Conservation (phyloP, 1,140 invertebrate genomes). For the Venustaconcha ellipsiformis region DNA sequence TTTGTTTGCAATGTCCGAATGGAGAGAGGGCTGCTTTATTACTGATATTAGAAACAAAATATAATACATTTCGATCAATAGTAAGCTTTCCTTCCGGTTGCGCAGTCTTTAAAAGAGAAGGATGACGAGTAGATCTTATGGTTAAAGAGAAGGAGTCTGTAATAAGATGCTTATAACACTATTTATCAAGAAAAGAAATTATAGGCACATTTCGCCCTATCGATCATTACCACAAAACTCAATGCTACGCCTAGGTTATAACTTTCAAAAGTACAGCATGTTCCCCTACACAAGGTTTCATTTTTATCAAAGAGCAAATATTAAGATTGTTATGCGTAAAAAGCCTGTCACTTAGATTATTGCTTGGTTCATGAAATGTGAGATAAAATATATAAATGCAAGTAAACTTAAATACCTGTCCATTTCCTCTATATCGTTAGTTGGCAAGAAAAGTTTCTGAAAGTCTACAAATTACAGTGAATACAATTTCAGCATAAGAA, state of each 20-base stretch:
- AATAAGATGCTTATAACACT: slow-evolving; percentile 6
- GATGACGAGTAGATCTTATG: slow-evolving; percentile 36
- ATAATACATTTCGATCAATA: slow-evolving; percentile 9
- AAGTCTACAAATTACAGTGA: slow-evolving; percentile 9
- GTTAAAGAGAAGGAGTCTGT: slow-evolving; percentile 20
- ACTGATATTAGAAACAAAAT: no score
- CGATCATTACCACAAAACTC: slow-evolving; percentile 13
- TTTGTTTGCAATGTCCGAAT: no score
- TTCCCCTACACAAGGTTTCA: slow-evolving; percentile 12
- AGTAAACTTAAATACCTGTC: slow-evolving; percentile 12
- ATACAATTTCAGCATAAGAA: slow-evolving; percentile 8
- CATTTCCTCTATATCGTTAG: not conserved
- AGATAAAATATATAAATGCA: slow-evolving; percentile 8
- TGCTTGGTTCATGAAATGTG: slow-evolving; percentile 14
- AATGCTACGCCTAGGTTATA: slow-evolving; percentile 22
- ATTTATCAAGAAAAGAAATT: slow-evolving; percentile 34
- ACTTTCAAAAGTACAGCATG: slow-evolving; percentile 11
- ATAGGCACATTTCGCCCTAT: slow-evolving; percentile 24
- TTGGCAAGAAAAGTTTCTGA: slow-evolving; percentile 7
- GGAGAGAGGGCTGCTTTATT: no score
- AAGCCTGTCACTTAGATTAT: slow-evolving; percentile 6
- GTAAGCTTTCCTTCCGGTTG: slow-evolving; percentile 18
- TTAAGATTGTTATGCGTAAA: not conserved
- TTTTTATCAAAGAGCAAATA: not conserved
- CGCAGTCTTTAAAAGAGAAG: slow-evolving; percentile 12